Conservation (phyloP, 2,888 invertebrate genomes). For the Tryphoninae sp. region DNA sequence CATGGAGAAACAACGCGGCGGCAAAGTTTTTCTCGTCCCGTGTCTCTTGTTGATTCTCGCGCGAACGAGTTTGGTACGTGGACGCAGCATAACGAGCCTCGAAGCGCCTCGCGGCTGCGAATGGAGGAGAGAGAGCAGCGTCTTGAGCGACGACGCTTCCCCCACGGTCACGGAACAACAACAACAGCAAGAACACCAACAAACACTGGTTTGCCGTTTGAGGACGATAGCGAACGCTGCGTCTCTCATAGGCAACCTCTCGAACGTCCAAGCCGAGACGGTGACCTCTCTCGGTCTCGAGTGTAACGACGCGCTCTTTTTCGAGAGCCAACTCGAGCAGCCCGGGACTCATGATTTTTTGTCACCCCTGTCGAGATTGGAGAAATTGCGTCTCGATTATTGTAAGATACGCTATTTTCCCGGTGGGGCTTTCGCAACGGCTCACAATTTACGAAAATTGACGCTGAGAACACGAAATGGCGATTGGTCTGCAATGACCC, state of each 20-base stretch:
- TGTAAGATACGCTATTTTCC: constrained; percentile 91
- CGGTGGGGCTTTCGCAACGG: constrained; percentile 86
- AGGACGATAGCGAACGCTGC: constrained; percentile 88
- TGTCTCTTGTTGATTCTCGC: constrained; percentile 67
- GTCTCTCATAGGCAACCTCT: constrained; percentile 87
- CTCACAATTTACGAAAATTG: constrained; percentile 86
- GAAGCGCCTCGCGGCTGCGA: constrained; percentile 88
- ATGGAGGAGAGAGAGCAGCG: constrained; percentile 84
- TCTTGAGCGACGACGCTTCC: constrained; percentile 80
- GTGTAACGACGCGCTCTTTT: constrained; percentile 89
- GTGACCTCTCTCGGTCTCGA: constrained; percentile 87
- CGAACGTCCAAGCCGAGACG: constrained; percentile 86
- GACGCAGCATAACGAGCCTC: constrained; percentile 78
- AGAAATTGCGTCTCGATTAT: constrained; percentile 87
- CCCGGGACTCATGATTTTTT: constrained; percentile 82
- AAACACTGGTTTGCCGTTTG: constrained; percentile 86
- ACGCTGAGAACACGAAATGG: constrained; percentile 89
- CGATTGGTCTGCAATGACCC: constrained; percentile 90
- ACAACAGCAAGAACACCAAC: constrained; percentile 61
- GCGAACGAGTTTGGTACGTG: constrained; percentile 58
- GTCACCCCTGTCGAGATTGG: constrained; percentile 85
- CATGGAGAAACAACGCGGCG: constrained; percentile 55
- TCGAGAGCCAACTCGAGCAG: constrained; percentile 87
- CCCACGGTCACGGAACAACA: constrained; percentile 70
- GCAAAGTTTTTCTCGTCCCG: constrained; percentile 29